These are phyloP conservation scores for Drosophila eugracilis DNA, from an alignment of 1,140 invertebrate species.

Conservation along the genomic window DNA sequence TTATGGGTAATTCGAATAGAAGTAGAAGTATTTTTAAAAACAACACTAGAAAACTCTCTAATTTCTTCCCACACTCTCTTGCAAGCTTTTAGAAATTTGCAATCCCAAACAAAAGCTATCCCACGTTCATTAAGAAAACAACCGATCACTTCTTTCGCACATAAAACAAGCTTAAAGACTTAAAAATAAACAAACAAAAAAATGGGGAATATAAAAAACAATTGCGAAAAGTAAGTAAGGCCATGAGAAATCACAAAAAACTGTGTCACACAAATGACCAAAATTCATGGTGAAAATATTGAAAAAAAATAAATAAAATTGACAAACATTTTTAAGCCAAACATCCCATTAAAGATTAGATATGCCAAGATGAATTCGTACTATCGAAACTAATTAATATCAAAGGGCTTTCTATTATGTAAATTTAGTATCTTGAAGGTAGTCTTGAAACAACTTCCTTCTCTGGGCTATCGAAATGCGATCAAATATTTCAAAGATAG, in stretches of 20 bases:
- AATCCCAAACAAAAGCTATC: constrained; percentile 19
- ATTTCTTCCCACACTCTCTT: constrained; percentile 41
- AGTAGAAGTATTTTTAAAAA: not conserved
- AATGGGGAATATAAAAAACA: constrained; percentile 19
- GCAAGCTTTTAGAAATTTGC: constrained; percentile 20
- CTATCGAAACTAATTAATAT: constrained; percentile 22
- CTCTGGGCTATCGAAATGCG: constrained; percentile 30
- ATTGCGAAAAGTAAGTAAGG: constrained; percentile 31
- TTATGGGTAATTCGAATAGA: not conserved
- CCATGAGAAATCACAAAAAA: constrained; percentile 16
- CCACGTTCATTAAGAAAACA: constrained; percentile 79
- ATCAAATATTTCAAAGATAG: constrained; percentile 32
- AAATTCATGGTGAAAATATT: constrained; percentile 29
- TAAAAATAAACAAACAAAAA: constrained; percentile 18
- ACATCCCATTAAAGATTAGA: constrained; percentile 41
- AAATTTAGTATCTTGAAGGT: constrained; percentile 27
- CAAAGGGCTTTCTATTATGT: constrained; percentile 38
- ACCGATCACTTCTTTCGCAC: constrained; percentile 30
- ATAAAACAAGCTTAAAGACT: constrained; percentile 27
- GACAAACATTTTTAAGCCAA: constrained; percentile 38
- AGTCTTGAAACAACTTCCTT: constrained; percentile 28
- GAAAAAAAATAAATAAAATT: constrained; percentile 41
- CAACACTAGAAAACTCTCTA: constrained; percentile 3
- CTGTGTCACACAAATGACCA: constrained; percentile 26
- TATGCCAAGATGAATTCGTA: constrained; percentile 16